Evolutionary conservation across 2,113 vertebrate genomes (phyloP).

Genomic region (Rhea americana): DNA sequence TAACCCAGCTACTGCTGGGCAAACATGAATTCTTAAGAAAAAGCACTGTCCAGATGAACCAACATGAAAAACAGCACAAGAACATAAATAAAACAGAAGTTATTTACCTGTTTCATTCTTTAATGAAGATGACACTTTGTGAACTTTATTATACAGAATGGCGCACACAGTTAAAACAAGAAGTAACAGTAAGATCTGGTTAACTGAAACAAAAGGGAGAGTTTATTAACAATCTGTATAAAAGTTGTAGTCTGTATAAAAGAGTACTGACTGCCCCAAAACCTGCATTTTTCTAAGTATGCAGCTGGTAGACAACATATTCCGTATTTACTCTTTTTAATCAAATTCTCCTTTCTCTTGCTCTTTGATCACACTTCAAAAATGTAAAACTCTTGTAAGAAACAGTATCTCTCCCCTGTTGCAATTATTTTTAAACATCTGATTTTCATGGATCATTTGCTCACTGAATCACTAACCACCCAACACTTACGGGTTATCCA

Average conservation of each 20-base stretch:
- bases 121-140: slow-evolving; percentile 58
- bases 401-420: neutral
- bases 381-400: neutral
- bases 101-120: slow-evolving; percentile 75
- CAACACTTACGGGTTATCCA: neutral
- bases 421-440: neutral
- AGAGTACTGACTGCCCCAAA: neutral
- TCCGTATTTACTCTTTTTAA: neutral
- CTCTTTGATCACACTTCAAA: neutral
- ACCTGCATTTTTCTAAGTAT: neutral
- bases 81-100: neutral
- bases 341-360: neutral
- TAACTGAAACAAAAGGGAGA: slow-evolving; percentile 78
- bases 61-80: neutral
- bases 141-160: slow-evolving; percentile 87
- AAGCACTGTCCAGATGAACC: neutral
- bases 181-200: slow-evolving; percentile 85
- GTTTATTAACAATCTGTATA: neutral
- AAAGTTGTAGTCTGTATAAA: neutral
- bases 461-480: neutral
- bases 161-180: slow-evolving; percentile 85
- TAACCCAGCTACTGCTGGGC: neutral
- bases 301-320: neutral
- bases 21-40: neutral
- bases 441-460: neutral